Base-by-base conservation (phyloP, 2,797 vertebrate genomes). In the Chaenodraco wilsoni region DNA sequence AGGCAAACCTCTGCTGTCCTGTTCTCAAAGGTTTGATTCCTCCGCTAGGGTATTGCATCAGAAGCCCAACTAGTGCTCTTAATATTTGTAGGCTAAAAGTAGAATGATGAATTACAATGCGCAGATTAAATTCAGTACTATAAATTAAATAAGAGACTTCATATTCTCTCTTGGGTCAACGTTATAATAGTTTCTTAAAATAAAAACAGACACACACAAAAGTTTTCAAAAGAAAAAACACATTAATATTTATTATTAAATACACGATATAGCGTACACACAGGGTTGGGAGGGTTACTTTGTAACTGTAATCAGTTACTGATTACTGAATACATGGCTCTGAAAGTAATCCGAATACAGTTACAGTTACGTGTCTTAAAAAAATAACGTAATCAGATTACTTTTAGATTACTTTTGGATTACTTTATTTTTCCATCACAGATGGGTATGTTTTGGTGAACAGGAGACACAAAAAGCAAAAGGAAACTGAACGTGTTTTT, bases 11-110 rank as follows among this genome's bases (percentile, higher is more conserved):
- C 91, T 69, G 83, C 94, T 84, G 91, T 91, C 92, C 92, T 80
- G 70, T 66, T 62, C 45, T 43, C 48, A 64, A 27, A 65, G 51
- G 55, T 77, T 90, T 83, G 91, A 96, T 96, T 93, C 96, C 89
- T 97, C 96, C 96, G 96, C 96, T 72, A 65, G 74, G 66, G 65
- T 86, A 88, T 94, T 94, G 92, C 94, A 89, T 95, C 94, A 95
- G 93, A 94, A 90, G 83, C 81, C 65, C 72, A 93, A 92, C 75
- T 94, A 94, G 91, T 92, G 76, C 86, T 84, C 45, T 19, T 27
- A 49, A 44, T 5, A 45, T 60, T 49, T 72, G 2, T 14, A 5
- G 27, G 27, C 27, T 5, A 31, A 17, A 49, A 61, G 6, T 27
- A 1, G 64, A 52, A 54, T 46, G 6, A 43, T 48, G 5, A 57